Percentiles rank a stretch among this genome's conserved stretches.
Evolutionary conservation across 2,888 invertebrate species (phyloP).

Genomic region (Orthosia cruda): DNA sequence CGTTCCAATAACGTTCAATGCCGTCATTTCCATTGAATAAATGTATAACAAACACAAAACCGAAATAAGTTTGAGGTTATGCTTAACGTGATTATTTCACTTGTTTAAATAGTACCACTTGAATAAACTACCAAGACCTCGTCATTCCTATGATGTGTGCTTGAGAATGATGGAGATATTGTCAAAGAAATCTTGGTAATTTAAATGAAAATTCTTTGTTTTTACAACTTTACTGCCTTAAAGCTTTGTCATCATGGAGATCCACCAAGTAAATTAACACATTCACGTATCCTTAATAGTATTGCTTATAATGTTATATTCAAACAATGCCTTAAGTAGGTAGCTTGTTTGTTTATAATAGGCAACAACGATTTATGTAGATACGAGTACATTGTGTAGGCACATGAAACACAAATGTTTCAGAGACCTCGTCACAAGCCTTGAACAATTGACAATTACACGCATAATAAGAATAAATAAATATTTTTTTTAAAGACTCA

Average conservation of each 20-base stretch:
- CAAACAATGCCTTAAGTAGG: conserved; percentile 31
- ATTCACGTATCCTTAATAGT: conserved; percentile 2
- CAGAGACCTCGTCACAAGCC: conserved; percentile 40
- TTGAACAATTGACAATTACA: conserved; percentile 32
- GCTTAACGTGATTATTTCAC: conserved; percentile 33
- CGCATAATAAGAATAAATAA: conserved; percentile 40
- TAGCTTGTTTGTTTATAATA: conserved; percentile 10
- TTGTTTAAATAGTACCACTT: conserved; percentile 25
- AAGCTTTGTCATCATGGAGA: not conserved
- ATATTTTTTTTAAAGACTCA: conserved; percentile 85
- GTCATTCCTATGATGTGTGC: not conserved
- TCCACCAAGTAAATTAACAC: conserved; percentile 10
- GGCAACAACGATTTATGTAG: not conserved
- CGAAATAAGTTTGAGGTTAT: conserved; percentile 62
- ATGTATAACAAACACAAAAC: conserved; percentile 23
- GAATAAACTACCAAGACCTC: not conserved
- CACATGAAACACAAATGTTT: conserved; percentile 34
- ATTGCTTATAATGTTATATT: conserved; percentile 24
- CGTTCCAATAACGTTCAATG: conserved; percentile 59
- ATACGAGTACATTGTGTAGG: not conserved
- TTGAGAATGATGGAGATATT: not conserved
- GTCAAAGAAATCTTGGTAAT: conserved; percentile 9
- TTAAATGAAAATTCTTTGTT: not conserved
- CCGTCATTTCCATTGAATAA: conserved; percentile 53
- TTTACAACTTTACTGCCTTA: not conserved